These are phyloP conservation scores for Trogon melanurus DNA, from an alignment of 2,113 vertebrate species.

Conservation along the genomic window DNA sequence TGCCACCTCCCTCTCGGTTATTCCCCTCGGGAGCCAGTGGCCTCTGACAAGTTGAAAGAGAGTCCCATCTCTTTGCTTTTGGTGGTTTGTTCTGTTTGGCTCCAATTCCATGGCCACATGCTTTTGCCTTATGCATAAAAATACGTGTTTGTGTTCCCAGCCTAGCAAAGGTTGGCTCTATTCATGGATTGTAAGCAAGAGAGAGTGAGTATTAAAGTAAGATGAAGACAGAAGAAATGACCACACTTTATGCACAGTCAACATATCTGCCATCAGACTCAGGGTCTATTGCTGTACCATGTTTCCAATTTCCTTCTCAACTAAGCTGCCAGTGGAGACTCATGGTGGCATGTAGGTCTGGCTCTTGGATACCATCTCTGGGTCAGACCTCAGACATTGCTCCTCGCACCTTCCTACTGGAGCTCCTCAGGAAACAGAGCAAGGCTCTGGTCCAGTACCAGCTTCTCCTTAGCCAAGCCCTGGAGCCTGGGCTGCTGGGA, in stretches of 20 bases:
- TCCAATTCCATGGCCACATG: background rate
- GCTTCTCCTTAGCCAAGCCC: background rate
- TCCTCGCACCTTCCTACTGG: background rate
- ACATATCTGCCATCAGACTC: background rate
- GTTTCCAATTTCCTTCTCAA: background rate
- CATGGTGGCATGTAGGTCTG: background rate
- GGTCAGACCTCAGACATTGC: background rate
- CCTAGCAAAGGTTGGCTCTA: background rate
- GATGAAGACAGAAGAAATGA: background rate
- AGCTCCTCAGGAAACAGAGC: background rate
- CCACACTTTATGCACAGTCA: background rate
- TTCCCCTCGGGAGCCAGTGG: background rate
- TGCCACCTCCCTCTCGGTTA: background rate
- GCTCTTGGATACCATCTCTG: background rate
- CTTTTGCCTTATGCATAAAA: background rate
- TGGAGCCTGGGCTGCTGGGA: background rate
- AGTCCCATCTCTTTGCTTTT: background rate
- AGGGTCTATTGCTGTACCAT: background rate
- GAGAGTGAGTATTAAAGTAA: background rate
- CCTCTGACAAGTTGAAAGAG: background rate
- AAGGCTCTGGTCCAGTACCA: background rate
- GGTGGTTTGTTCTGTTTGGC: background rate
- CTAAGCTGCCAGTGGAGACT: background rate
- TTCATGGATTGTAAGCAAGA: background rate
- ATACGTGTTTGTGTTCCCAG: background rate